Conservation (phyloP, 2,888 invertebrate genomes). For the Marronus borbonicus region DNA sequence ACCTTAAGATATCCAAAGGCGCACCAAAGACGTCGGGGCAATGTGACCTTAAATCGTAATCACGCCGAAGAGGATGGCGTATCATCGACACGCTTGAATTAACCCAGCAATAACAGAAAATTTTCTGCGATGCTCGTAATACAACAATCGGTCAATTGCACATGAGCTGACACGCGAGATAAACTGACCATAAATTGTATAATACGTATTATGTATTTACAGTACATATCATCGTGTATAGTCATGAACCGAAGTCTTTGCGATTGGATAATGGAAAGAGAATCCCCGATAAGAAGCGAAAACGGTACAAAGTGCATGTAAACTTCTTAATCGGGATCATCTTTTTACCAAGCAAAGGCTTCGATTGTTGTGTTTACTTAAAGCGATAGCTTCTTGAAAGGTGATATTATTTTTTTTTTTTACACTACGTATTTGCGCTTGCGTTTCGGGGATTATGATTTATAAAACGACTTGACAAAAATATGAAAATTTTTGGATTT, state of each 20-base stretch:
- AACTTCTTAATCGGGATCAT: not conserved
- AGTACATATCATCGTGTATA: not conserved
- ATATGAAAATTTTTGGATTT: no score
- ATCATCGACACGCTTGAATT: no score
- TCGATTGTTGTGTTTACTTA: constrained; percentile 4
- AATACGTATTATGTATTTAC: not conserved
- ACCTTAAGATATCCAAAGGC: constrained; percentile 16
- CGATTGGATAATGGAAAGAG: not conserved
- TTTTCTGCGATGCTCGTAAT: no score
- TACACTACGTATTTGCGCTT: no score
- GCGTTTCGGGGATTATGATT: no score
- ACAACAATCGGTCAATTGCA: not conserved
- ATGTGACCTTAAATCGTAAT: constrained; percentile 16
- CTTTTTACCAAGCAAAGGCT: not conserved
- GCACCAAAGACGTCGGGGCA: constrained; percentile 10
- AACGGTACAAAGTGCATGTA: not conserved
- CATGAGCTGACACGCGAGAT: not conserved
- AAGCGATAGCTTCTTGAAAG: not conserved
- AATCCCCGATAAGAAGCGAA: constrained; percentile 11
- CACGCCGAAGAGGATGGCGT: not conserved
- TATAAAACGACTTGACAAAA: no score
- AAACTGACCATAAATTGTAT: not conserved
- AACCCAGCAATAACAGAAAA: no score
- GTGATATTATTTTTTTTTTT: not conserved
- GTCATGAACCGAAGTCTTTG: no score